Conservation (phyloP, 2,888 invertebrate species). For the Chironomus tentans region DNA sequence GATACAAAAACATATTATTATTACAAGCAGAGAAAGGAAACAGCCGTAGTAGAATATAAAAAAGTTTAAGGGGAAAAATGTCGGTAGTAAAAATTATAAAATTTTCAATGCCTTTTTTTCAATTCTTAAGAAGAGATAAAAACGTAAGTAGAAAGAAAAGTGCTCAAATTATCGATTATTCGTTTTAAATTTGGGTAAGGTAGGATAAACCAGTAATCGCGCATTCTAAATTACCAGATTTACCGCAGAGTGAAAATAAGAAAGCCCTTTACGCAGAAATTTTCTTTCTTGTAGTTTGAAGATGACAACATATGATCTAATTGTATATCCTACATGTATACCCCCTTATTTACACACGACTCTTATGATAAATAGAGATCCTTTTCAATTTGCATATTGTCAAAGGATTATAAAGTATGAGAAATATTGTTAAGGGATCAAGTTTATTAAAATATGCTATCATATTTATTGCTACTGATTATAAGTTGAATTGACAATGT, state of each 20-base stretch:
- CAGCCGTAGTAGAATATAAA: slow-evolving; percentile 7
- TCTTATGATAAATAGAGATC: neutral
- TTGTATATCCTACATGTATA: too few relatives aligned
- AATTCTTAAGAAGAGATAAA: neutral
- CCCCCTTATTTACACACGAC: too few relatives aligned
- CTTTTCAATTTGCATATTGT: slow-evolving; percentile 25
- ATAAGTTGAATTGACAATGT: too few relatives aligned
- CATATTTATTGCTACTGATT: too few relatives aligned
- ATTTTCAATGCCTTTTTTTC: neutral
- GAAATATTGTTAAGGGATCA: neutral
- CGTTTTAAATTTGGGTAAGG: neutral
- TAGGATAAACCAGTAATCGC: neutral
- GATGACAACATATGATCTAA: too few relatives aligned
- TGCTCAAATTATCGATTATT: slow-evolving; percentile 25
- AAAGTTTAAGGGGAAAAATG: slow-evolving; percentile 9
- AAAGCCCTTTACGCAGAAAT: neutral
- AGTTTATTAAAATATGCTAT: slow-evolving; percentile 17
- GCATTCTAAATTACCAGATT: neutral
- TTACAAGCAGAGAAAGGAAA: slow-evolving; percentile 1
- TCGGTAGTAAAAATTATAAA: slow-evolving; percentile 20
- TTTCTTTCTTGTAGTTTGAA: too few relatives aligned
- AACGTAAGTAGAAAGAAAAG: neutral
- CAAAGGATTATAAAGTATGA: slow-evolving; percentile 12
- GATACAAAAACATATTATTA: slow-evolving; percentile 27
- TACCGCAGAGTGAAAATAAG: neutral